Evolutionary conservation across 2,797 vertebrate genomes (phyloP).

Genomic region (Tachyglossus aculeatus): DNA sequence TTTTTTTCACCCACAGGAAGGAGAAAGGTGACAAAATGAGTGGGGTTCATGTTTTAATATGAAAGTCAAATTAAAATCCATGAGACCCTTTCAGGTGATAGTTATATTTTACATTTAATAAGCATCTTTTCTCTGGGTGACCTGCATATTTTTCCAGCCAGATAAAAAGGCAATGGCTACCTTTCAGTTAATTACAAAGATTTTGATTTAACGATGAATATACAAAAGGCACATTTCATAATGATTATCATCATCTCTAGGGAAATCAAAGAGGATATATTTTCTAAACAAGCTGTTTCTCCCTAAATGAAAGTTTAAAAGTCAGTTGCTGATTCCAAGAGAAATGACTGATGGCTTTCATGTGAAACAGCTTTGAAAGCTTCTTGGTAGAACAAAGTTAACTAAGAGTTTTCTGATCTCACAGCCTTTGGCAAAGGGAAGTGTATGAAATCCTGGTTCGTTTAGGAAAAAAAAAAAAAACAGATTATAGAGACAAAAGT

Average conservation of each 20-base stretch:
- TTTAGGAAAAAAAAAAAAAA: constrained; percentile 19
- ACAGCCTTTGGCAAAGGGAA: constrained; percentile 12
- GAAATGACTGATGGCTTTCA: constrained; percentile 19
- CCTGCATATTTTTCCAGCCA: constrained; percentile 14
- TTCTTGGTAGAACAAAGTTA: constrained; percentile 26
- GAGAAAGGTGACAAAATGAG: constrained; percentile 6
- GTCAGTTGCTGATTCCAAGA: constrained; percentile 8
- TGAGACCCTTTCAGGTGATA: constrained; percentile 30
- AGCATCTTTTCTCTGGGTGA: constrained; percentile 21
- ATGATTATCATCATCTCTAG: constrained; percentile 34
- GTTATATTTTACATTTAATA: constrained; percentile 41
- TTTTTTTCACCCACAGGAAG: no score
- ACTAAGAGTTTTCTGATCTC: not conserved
- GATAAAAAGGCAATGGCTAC: constrained; percentile 13
- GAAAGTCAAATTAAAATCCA: constrained; percentile 24
- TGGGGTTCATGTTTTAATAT: not conserved
- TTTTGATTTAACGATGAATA: constrained; percentile 40
- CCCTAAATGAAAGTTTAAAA: constrained; percentile 35
- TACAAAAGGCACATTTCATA: constrained; percentile 17
- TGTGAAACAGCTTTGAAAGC: constrained; percentile 17
- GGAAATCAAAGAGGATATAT: constrained; percentile 8
- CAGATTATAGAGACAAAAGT: not conserved
- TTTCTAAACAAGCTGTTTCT: constrained; percentile 30
- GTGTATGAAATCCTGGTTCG: not conserved
- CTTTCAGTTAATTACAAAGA: constrained; percentile 37